Conservation (phyloP, 2,113 vertebrate species). For the Poicephalus meyeri region DNA sequence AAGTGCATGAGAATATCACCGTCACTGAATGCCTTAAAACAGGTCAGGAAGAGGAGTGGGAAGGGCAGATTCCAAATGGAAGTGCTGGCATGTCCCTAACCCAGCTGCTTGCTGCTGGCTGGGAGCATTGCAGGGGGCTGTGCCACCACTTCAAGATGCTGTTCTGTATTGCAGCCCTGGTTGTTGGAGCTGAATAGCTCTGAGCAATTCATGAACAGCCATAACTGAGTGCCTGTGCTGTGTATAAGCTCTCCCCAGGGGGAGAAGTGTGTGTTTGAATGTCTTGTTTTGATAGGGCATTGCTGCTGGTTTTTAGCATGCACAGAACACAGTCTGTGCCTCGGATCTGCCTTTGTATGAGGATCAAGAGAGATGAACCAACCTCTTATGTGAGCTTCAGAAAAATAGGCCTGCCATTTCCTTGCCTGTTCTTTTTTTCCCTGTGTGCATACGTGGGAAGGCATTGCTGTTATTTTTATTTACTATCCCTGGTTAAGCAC, state of each 20-base stretch:
- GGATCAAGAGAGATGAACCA: conserved; percentile 17
- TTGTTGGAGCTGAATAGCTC: background rate
- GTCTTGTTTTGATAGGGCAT: conserved; percentile 21
- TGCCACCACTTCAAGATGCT: background rate
- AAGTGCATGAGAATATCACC: background rate
- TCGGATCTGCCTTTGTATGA: conserved; percentile 20
- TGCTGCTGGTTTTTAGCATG: conserved; percentile 16
- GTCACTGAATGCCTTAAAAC: background rate
- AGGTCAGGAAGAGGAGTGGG: background rate
- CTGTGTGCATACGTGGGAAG: background rate
- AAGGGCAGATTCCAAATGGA: conserved; percentile 9
- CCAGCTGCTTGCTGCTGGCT: background rate
- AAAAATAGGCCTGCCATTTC: background rate
- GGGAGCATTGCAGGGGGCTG: background rate
- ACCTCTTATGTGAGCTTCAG: background rate
- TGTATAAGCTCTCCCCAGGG: conserved; percentile 34
- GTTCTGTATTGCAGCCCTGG: background rate
- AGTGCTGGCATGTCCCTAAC: background rate
- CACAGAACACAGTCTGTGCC: background rate
- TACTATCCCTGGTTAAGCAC: conserved; percentile 10
- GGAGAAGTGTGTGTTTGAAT: background rate
- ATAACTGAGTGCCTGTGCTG: background rate
- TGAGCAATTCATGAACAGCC: background rate
- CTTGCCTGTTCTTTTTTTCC: background rate
- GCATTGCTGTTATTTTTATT: conserved; percentile 40